These are phyloP conservation scores for Etheostoma nigrum DNA, from an alignment of 2,797 vertebrate species.

Conservation along the genomic window DNA sequence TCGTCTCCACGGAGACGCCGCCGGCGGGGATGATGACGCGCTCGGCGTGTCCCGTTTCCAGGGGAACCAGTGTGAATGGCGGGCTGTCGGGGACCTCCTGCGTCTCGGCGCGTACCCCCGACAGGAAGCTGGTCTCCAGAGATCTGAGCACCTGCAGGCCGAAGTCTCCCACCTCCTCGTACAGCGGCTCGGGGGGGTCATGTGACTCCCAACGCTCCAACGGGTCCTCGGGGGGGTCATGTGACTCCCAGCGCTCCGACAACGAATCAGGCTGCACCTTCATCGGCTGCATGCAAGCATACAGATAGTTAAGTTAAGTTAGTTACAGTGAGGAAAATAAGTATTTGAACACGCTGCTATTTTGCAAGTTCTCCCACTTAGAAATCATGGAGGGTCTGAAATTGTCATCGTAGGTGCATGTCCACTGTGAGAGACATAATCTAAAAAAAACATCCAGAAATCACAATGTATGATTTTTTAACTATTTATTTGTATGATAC, in stretches of 20 bases:
- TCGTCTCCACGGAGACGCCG: conserved; percentile 35
- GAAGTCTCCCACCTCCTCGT: conserved; percentile 96
- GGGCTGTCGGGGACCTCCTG: conserved; percentile 76
- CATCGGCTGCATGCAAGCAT: conserved; percentile 87
- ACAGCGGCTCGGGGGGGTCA: conserved; percentile 88
- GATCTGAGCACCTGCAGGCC: conserved; percentile 85
- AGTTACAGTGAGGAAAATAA: no score
- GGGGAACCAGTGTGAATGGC: conserved; percentile 68
- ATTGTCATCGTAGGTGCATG: no score
- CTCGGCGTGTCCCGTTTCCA: conserved; percentile 66
- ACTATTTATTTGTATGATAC: no score
- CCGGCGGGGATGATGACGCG: conserved; percentile 26
- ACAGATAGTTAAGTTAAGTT: no score
- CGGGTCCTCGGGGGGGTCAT: conserved; percentile 73
- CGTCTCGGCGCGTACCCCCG: conserved; percentile 67
- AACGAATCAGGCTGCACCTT: conserved; percentile 92
- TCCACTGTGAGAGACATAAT: no score
- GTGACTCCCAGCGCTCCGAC: conserved; percentile 60
- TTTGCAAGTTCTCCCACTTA: no score
- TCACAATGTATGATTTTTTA: no score
- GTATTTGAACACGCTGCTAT: no score
- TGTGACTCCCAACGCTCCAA: conserved; percentile 72
- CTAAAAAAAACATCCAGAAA: no score
- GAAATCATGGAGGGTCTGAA: no score
- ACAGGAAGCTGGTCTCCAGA: conserved; percentile 84